Base-by-base conservation (phyloP, 2,888 invertebrate species). In the Phoronis australis region DNA sequence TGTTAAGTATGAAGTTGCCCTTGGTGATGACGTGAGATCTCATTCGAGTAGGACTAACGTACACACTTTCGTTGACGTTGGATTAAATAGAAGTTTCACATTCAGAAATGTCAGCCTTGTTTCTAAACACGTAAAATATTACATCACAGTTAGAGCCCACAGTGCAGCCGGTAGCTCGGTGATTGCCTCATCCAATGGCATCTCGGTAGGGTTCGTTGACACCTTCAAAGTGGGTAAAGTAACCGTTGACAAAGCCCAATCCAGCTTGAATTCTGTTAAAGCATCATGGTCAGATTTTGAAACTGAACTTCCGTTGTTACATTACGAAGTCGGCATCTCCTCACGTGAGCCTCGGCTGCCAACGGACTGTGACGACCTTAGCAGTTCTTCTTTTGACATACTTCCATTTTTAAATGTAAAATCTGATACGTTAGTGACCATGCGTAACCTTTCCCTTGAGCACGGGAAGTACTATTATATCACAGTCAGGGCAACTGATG, bases 1-100 rank as follows among this genome's bases (percentile, higher is more conserved):
- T 18, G 37, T 42, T 2, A 40, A 56, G 25, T 68, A 65, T 51
- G 64, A 65, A 47, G 61, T 66, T 15, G 65, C 66, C 6, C 48
- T 66, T 24, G 67, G 68, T 35, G 64, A 61, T 35, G 64, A 67
- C 50, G 44, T 61, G 15, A 52, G 66, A 6, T 64, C 59, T 55
- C 47, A 48, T 5, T 54, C 55, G 41, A 62, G 62, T 2, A 52
- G 62, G 27, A 49, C 58, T 6, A 65, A 67, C 49, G 55, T 67
- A 2, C 59, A 61, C 40, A 59, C 50, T 37, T 68, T 61, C 48
- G 51, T 55, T 1, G 50, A 64, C 42, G 63, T 66, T n/a, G 66
- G 67, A 5, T 48, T 61, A 1, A 62, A 65, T 39, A 61, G 50
- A 22, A 55, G 56, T 5, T 54, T 57, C 42, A 62, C 63, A 0